phyloP scores from a whole-genome alignment of 1,140 invertebrate species.

The Drosophila willistoni region DNA sequence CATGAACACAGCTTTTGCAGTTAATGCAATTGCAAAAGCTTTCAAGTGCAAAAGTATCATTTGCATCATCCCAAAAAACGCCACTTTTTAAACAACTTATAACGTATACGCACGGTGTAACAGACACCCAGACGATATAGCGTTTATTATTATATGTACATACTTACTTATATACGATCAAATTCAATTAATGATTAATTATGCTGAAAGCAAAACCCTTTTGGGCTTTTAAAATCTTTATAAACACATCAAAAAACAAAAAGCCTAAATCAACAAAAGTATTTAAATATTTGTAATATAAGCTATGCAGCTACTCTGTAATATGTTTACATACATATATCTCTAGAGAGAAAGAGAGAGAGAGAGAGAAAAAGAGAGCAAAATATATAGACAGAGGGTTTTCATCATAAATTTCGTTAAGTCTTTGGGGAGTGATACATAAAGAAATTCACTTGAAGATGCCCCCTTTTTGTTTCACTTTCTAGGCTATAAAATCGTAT shows the following conservation, averaged over 20 bases:
- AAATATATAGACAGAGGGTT: too few relatives aligned
- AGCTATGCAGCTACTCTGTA: neutral
- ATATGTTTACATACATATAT: neutral
- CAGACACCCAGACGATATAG: too few relatives aligned
- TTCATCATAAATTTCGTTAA: too few relatives aligned
- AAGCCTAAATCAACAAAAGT: slow-evolving; percentile 1
- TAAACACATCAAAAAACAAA: slow-evolving; percentile 1
- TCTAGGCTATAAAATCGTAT: neutral
- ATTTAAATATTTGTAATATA: neutral
- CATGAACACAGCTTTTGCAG: neutral
- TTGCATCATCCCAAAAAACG: too few relatives aligned
- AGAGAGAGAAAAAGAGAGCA: too few relatives aligned
- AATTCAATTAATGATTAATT: slow-evolving; percentile 1
- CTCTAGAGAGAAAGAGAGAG: too few relatives aligned
- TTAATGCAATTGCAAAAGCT: slow-evolving; percentile 36
- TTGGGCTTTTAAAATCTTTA: neutral
- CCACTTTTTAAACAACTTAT: too few relatives aligned
- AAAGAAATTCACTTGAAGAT: neutral
- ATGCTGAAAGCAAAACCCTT: slow-evolving; percentile 1
- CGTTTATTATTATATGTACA: too few relatives aligned
- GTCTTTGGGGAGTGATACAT: too few relatives aligned
- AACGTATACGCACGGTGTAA: too few relatives aligned
- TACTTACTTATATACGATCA: neutral
- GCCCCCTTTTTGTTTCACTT: neutral
- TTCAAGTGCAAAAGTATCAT: neutral